phyloP scores from a whole-genome alignment of 2,888 invertebrate species.

The Carpatolechia fugitivella region DNA sequence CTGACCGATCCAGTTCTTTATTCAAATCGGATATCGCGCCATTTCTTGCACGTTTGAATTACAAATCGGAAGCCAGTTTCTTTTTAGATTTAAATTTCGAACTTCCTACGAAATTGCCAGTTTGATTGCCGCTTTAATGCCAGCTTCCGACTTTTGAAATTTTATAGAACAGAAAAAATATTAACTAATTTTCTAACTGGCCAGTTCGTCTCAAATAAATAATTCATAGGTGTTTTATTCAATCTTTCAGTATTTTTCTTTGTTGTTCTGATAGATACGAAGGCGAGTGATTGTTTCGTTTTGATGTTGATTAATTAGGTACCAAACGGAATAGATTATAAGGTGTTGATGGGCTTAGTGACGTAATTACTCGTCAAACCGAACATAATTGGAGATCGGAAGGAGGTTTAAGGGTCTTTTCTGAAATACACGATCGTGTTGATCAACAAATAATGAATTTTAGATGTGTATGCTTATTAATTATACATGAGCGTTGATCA shows the following conservation, averaged over 20 bases:
- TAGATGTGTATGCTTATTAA: too few relatives aligned
- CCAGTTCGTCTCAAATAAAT: background rate
- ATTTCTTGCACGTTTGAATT: slow-evolving; percentile 72
- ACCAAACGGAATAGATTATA: slow-evolving; percentile 71
- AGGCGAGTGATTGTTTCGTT: slow-evolving; percentile 45
- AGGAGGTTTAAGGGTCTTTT: slow-evolving; percentile 1
- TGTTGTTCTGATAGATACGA: slow-evolving; percentile 31
- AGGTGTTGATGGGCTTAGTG: slow-evolving; percentile 42
- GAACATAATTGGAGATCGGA: slow-evolving; percentile 26
- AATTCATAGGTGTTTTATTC: slow-evolving; percentile 2
- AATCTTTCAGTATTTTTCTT: slow-evolving; percentile 23
- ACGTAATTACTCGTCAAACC: slow-evolving; percentile 45
- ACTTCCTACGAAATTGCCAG: slow-evolving; percentile 64
- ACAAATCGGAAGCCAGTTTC: slow-evolving; percentile 71
- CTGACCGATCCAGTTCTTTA: slow-evolving; percentile 33
- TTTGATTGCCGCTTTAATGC: slow-evolving; percentile 74
- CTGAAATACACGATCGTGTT: background rate
- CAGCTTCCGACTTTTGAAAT: slow-evolving; percentile 3
- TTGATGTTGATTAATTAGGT: slow-evolving; percentile 72
- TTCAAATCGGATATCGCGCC: slow-evolving; percentile 66
- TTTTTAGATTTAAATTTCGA: slow-evolving; percentile 65
- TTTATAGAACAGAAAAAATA: background rate
- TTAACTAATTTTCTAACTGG: background rate
- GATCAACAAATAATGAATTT: background rate
- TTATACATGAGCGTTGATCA: too few relatives aligned